A percentile compares a stretch with the other conserved stretches of the same genome.
phyloP scores from a whole-genome alignment of 2,888 invertebrate genomes.

The Lasius platythorax region DNA sequence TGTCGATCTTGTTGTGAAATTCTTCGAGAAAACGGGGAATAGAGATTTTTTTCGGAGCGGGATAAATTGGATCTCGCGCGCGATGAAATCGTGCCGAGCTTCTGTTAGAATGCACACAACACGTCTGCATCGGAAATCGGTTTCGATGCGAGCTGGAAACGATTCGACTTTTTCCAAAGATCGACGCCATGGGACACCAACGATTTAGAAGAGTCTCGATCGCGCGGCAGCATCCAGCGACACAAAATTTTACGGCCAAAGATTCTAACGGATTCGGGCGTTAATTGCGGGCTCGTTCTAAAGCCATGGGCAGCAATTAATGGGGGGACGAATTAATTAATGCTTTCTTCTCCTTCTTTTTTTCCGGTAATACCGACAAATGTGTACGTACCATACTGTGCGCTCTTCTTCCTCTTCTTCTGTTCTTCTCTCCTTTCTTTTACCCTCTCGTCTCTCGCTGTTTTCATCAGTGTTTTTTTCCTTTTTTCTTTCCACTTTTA shows the following conservation, averaged over 20 bases:
- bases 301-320: slow-evolving; percentile 70
- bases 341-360: slow-evolving; percentile 57
- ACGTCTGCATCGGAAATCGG: slow-evolving; percentile 19
- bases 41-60: slow-evolving; percentile 24
- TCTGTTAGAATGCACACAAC: slow-evolving; percentile 26
- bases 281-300: slow-evolving; percentile 73
- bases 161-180: slow-evolving; percentile 39
- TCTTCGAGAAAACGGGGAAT: slow-evolving; percentile 40
- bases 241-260: slow-evolving; percentile 55
- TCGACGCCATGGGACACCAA: slow-evolving; percentile 23
- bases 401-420: background rate
- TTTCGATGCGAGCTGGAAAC: slow-evolving; percentile 7
- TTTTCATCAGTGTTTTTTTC: background rate
- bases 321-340: slow-evolving; percentile 69
- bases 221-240: slow-evolving; percentile 32
- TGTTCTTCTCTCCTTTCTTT: background rate
- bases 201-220: slow-evolving; percentile 50
- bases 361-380: slow-evolving; percentile 49
- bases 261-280: slow-evolving; percentile 69
- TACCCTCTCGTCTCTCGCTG: background rate
- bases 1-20: slow-evolving; percentile 31
- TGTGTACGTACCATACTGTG: slow-evolving; percentile 29
- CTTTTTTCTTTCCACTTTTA: background rate
- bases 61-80: slow-evolving; percentile 41
- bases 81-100: slow-evolving; percentile 43